These are phyloP conservation scores for Drosophila azteca DNA, from an alignment of 1,140 invertebrate genomes.

Conservation along the genomic window DNA sequence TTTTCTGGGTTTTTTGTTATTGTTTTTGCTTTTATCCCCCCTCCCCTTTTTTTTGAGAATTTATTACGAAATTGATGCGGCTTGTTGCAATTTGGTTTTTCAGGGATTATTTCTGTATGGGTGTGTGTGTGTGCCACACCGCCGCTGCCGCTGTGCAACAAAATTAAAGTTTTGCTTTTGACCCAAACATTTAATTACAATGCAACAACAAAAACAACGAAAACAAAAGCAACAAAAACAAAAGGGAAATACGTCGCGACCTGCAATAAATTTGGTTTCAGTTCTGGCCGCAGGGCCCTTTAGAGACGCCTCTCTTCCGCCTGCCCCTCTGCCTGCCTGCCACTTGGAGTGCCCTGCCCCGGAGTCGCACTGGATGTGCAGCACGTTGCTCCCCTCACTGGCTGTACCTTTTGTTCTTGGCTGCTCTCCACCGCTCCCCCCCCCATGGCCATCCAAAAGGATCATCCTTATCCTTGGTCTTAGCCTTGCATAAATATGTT, in stretches of 20 bases:
- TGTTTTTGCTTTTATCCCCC: neutral
- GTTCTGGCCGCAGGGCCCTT: slow-evolving; percentile 27
- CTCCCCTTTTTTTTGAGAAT: slow-evolving; percentile 46
- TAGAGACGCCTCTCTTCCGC: slow-evolving; percentile 24
- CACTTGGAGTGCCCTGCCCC: slow-evolving; percentile 43
- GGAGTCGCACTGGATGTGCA: slow-evolving; percentile 8
- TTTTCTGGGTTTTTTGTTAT: neutral
- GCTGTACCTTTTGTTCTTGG: slow-evolving; percentile 22
- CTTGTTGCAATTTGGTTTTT: slow-evolving; percentile 52
- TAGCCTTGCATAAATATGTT: slow-evolving; percentile 78
- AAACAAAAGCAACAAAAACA: neutral
- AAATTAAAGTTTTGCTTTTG: slow-evolving; percentile 72
- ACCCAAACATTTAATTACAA: slow-evolving; percentile 80
- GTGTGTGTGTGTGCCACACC: too few relatives aligned
- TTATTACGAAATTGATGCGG: slow-evolving; percentile 72
- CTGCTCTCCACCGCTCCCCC: neutral
- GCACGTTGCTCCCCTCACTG: neutral
- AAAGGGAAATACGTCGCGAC: slow-evolving; percentile 65
- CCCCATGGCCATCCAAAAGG: slow-evolving; percentile 27
- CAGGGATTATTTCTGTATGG: slow-evolving; percentile 10
- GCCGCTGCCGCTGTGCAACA: neutral
- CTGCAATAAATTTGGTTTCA: slow-evolving; percentile 73
- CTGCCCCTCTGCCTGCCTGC: slow-evolving; percentile 44
- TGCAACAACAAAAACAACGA: too few relatives aligned
- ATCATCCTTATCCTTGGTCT: slow-evolving; percentile 75